Conservation (phyloP, 2,113 vertebrate species). For the Synodontis membranacea region DNA sequence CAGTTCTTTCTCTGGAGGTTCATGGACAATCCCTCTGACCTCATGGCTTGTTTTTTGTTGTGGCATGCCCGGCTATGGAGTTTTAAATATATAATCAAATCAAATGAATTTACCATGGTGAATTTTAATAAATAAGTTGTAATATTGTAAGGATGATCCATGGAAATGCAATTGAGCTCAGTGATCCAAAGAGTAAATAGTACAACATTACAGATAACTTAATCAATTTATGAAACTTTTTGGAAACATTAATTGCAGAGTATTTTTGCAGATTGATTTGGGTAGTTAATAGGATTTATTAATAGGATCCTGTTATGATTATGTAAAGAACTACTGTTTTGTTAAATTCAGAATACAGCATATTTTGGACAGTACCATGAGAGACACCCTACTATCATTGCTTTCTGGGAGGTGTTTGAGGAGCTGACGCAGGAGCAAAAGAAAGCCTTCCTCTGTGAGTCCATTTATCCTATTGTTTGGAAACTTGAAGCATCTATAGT, state of each 20-base stretch:
- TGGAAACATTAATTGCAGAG: neutral
- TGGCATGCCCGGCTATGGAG: neutral
- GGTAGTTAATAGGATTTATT: too few species aligned
- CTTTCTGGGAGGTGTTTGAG: slow-evolving; percentile 85
- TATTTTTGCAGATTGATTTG: neutral
- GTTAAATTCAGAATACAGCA: slow-evolving; percentile 71
- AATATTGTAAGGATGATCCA: neutral
- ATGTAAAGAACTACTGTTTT: neutral
- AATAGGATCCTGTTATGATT: neutral
- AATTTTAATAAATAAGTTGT: neutral
- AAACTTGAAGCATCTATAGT: neutral
- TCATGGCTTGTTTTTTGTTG: neutral
- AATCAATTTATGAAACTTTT: neutral
- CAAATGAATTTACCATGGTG: neutral
- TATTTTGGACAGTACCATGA: slow-evolving; percentile 70
- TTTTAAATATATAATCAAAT: neutral
- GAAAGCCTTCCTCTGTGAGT: slow-evolving; percentile 81
- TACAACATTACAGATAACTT: too few species aligned
- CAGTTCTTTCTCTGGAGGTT: neutral
- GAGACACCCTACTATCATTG: slow-evolving; percentile 72
- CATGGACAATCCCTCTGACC: neutral
- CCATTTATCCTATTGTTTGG: neutral
- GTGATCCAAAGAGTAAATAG: neutral
- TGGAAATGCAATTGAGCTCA: neutral
- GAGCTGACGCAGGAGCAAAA: slow-evolving; percentile 73